Evolutionary conservation across 1,140 invertebrate genomes (phyloP).

Genomic region (Caenorhabditis briggsae): DNA sequence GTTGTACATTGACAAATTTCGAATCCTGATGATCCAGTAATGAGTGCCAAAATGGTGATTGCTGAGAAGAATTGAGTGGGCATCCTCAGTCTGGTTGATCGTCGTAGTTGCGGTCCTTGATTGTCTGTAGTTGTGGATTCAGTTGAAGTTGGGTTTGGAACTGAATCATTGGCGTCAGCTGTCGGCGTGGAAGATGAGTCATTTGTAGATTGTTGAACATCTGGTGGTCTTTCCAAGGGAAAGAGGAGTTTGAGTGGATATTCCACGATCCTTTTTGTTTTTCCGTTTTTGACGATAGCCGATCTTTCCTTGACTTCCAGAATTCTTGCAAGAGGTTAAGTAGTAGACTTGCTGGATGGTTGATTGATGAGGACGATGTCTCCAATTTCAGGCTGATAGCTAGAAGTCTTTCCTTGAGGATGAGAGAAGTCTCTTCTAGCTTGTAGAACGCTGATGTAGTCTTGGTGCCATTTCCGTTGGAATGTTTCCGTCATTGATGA

Average conservation of each 20-base stretch:
- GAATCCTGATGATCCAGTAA: neutral
- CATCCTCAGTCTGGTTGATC: neutral
- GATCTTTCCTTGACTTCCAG: neutral
- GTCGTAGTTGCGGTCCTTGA: neutral
- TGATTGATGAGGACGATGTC: slow-evolving; percentile 14
- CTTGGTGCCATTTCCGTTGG: neutral
- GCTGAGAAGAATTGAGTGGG: neutral
- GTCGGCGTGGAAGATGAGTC: neutral
- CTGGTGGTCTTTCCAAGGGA: neutral
- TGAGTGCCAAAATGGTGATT: neutral
- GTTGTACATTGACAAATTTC: no score
- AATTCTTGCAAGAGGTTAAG: neutral
- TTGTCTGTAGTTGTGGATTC: neutral
- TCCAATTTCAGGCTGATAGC: neutral
- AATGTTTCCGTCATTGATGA: neutral
- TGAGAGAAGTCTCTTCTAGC: neutral
- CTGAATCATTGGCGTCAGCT: no score
- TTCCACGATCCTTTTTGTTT: neutral
- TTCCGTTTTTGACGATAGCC: slow-evolving; percentile 3
- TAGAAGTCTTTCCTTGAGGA: neutral
- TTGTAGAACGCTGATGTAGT: neutral
- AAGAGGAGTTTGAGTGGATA: neutral
- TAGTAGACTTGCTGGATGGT: no score
- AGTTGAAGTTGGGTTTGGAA: neutral
- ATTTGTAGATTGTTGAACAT: neutral